Conservation (phyloP, 2,888 invertebrate species). For the Trisateles emortualis region DNA sequence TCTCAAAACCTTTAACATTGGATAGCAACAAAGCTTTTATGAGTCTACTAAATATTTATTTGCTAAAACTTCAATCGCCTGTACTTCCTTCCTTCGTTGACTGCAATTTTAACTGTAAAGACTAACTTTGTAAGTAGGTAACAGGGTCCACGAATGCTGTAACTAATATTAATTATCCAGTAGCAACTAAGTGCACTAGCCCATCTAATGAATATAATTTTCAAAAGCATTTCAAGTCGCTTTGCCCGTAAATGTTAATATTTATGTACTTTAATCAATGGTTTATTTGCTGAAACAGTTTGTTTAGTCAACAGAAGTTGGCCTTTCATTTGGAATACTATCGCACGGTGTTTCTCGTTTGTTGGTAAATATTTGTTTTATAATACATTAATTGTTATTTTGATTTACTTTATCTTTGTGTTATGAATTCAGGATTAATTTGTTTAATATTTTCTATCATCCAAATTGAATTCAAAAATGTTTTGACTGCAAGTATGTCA, state of each 20-base stretch:
- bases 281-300: conserved; percentile 10
- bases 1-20: no score
- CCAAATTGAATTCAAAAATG: no score
- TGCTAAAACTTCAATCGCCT: no score
- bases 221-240: conserved; percentile 22
- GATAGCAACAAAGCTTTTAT: no score
- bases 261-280: conserved; percentile 20
- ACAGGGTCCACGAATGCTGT: conserved; percentile 9
- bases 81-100: no score
- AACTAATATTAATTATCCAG: conserved; percentile 29
- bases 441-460: neutral
- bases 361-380: neutral
- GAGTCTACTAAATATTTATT: no score
- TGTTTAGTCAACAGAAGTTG: neutral
- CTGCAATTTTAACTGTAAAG: neutral
- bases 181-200: conserved; percentile 25
- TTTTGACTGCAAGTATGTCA: no score
- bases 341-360: neutral
- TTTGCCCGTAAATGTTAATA: conserved; percentile 23
- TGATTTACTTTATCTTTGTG: neutral
- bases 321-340: neutral
- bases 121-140: neutral
- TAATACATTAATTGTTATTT: neutral
- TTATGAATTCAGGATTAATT: neutral
- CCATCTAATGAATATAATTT: conserved; percentile 36